These are phyloP conservation scores for Chrysogorgia sp. DNA, from an alignment of 92 coral and sea anemone species.

Conservation along the genomic window DNA sequence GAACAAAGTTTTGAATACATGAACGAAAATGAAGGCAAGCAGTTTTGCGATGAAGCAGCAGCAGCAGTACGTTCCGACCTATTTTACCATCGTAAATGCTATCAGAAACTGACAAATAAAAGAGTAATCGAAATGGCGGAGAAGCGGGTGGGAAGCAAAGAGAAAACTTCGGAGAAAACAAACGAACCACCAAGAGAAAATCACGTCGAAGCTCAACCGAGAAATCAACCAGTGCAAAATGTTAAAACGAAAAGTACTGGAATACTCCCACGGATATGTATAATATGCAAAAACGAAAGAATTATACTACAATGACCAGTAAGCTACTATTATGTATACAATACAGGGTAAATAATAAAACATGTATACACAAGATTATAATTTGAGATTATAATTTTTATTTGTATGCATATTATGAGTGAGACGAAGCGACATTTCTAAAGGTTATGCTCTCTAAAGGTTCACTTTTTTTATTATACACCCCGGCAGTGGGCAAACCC, in stretches of 20 bases:
- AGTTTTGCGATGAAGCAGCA: background rate
- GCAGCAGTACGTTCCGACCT: background rate
- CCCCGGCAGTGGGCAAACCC: slow-evolving; percentile 20
- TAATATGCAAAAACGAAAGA: slow-evolving; percentile 36
- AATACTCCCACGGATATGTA: slow-evolving; percentile 24
- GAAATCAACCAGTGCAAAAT: slow-evolving; percentile 26
- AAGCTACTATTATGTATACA: too few relatives aligned
- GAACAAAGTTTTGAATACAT: slow-evolving; percentile 13
- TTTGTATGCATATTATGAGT: background rate
- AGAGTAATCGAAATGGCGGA: slow-evolving; percentile 20
- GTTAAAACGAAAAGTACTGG: slow-evolving; percentile 15
- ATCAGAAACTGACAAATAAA: slow-evolving; percentile 14
- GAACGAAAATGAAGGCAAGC: slow-evolving; percentile 1
- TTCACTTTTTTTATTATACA: slow-evolving; percentile 20
- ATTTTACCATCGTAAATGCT: slow-evolving; percentile 39
- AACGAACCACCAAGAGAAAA: slow-evolving; percentile 37
- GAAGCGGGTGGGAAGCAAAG: slow-evolving; percentile 22
- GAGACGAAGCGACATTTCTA: background rate
- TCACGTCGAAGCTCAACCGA: slow-evolving; percentile 14
- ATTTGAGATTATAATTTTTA: background rate
- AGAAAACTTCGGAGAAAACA: background rate
- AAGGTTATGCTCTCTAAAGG: slow-evolving; percentile 22
- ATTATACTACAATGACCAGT: slow-evolving; percentile 27
- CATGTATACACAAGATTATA: background rate
- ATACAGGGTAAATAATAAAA: too few relatives aligned